These are phyloP conservation scores for Cryptoleucopteryx plumbea DNA, from an alignment of 2,113 vertebrate genomes.

Conservation along the genomic window DNA sequence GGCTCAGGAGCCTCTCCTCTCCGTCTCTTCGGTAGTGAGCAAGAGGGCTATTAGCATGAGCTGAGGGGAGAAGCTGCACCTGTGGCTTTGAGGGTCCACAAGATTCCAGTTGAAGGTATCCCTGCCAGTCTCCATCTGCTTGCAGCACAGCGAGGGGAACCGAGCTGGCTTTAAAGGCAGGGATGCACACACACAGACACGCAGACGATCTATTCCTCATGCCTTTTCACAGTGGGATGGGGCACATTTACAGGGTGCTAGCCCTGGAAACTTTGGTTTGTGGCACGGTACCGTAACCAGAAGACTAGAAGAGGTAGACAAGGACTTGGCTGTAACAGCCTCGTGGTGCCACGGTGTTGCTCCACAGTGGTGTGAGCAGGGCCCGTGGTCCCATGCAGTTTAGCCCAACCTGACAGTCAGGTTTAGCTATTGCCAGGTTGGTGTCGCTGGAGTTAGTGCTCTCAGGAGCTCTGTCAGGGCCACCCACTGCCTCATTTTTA, in stretches of 20 bases:
- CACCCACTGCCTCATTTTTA: background rate
- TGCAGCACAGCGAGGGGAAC: background rate
- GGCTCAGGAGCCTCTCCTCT: background rate
- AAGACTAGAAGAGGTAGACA: background rate
- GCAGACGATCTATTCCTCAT: background rate
- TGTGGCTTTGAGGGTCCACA: background rate
- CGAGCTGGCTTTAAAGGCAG: background rate
- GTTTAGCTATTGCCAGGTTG: background rate
- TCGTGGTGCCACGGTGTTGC: accelerated
- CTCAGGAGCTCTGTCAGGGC: background rate
- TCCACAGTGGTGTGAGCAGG: background rate
- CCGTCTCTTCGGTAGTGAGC: background rate
- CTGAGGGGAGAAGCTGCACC: background rate
- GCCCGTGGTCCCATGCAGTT: background rate
- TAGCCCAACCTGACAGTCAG: background rate
- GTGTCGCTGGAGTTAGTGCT: background rate
- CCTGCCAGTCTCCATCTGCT: background rate
- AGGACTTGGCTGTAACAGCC: background rate
- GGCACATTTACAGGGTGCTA: background rate
- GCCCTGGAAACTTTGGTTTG: background rate
- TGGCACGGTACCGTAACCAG: background rate
- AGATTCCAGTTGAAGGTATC: background rate
- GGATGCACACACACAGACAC: background rate
- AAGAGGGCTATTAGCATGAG: background rate
- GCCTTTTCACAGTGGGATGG: background rate